Base-by-base conservation (phyloP, 1,140 invertebrate species). In the Plutomurus gul region DNA sequence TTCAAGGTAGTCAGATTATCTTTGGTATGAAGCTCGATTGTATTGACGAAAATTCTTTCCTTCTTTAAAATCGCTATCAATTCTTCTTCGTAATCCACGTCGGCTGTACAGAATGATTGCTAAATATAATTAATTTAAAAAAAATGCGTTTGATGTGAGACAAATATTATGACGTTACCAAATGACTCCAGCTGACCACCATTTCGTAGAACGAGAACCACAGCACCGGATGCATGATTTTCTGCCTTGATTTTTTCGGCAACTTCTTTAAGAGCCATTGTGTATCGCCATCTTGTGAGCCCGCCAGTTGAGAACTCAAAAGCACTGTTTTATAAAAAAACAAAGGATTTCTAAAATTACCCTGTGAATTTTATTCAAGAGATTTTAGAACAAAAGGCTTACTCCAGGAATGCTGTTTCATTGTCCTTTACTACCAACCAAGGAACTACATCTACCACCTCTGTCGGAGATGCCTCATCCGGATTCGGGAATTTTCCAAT, bases 171-270 rank as follows among this genome's bases (percentile, higher is more conserved):
- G n/a, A n/a, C n/a, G n/a, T 56, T 76, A 74, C 51, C 56, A 13
- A 37, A 25, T 16, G 47, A 47, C 11, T 47, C 40, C 6, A 36
- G 56, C 8, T 16, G 18, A 3, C 46, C 65, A 11, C 78, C 81
- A 27, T 56, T 76, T 56, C 77, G 77, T 1, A 82, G 11, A 1
- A 80, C 40, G 8, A 82, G 39, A 30, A 82, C 40, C 0, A 77
- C 47, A 0, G 75, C 75, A 0, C 77, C 81, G n/a, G 77, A 43
- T 7, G 36, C 36, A 40, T 75, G 77, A 43, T 76, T 70, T 37
- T 65, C 18, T 4, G 33, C 27, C 36, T 77, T 77, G 22, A 82
- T 80, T 75, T 77, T 75, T 16, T 77, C 70, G 8, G 73, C 49
- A 1, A 71, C 78, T 77, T 80, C 49, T 30, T 36, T 39, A 46